Conservation (phyloP, 35 echinoderm and acorn worm species). For the Ophiothrix spiculata region DNA sequence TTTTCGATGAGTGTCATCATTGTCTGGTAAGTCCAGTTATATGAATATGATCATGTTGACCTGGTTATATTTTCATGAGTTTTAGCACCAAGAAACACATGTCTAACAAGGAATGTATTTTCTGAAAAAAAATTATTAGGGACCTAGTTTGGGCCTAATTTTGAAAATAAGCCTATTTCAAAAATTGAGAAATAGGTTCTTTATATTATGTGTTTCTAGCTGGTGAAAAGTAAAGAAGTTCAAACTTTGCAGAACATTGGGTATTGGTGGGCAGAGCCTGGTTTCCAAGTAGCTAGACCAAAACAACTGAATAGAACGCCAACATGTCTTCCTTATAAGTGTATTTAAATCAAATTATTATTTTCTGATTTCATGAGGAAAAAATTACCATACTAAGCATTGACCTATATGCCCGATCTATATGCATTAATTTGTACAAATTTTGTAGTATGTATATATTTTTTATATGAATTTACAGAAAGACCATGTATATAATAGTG, state of each 20-base stretch:
- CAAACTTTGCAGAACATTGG: no score
- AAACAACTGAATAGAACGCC: no score
- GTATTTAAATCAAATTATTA: neutral
- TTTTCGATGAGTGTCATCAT: constrained; percentile 1
- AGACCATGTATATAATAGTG: neutral
- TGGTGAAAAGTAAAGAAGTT: no score
- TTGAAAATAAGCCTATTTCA: neutral
- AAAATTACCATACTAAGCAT: neutral
- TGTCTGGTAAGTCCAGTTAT: constrained; percentile 7
- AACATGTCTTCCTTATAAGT: no score
- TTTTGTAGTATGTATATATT: neutral
- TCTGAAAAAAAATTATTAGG: neutral
- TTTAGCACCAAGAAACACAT: no score
- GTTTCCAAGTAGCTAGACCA: no score
- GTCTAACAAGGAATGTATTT: neutral
- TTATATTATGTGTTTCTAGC: neutral
- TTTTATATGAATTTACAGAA: neutral
- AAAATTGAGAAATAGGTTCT: neutral
- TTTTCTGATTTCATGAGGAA: neutral
- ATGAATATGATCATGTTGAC: no score
- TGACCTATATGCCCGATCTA: neutral
- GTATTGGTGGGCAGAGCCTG: no score
- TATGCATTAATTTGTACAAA: neutral
- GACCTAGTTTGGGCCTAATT: neutral
- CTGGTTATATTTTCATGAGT: no score